A percentile compares a stretch with the other conserved stretches of the same genome.
Evolutionary conservation across 2,888 invertebrate species (phyloP).

Genomic region (Kuschelorhynchus macadamiae): DNA sequence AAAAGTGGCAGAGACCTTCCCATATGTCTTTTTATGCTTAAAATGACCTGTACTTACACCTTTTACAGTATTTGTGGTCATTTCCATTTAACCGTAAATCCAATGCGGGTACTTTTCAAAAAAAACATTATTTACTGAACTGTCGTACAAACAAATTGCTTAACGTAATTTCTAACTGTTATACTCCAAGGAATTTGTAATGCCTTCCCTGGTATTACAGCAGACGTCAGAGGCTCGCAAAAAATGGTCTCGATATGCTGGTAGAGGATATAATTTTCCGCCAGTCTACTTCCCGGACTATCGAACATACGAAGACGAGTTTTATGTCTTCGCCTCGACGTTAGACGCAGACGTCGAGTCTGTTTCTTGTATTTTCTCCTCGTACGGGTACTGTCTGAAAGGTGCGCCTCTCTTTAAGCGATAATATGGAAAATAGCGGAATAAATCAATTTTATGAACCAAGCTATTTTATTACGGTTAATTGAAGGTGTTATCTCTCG

Average conservation of each 20-base stretch:
- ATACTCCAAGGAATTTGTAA: too few species aligned
- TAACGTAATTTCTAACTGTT: too few species aligned
- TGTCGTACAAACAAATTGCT: too few species aligned
- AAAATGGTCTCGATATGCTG: slow-evolving; percentile 18
- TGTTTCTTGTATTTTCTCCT: slow-evolving; percentile 24
- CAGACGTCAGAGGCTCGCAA: background rate
- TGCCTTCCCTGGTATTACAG: background rate
- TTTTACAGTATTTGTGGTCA: too few species aligned
- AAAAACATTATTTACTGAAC: too few species aligned
- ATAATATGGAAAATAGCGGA: slow-evolving; percentile 17
- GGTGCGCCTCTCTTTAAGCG: slow-evolving; percentile 22
- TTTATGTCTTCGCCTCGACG: slow-evolving; percentile 12
- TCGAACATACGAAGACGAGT: slow-evolving; percentile 7
- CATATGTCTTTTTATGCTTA: too few species aligned
- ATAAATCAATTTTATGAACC: slow-evolving; percentile 11
- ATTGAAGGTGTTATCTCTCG: background rate
- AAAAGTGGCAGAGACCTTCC: too few species aligned
- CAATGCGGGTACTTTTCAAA: too few species aligned
- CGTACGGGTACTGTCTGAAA: slow-evolving; percentile 13
- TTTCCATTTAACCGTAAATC: too few species aligned
- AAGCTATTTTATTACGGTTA: background rate
- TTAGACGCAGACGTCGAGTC: slow-evolving; percentile 11
- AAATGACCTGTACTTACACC: too few species aligned
- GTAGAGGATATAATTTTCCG: slow-evolving; percentile 21
- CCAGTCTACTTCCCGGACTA: slow-evolving; percentile 25